These are phyloP conservation scores for Phoxinus dragarum DNA, from an alignment of 2,797 vertebrate species.

Conservation along the genomic window DNA sequence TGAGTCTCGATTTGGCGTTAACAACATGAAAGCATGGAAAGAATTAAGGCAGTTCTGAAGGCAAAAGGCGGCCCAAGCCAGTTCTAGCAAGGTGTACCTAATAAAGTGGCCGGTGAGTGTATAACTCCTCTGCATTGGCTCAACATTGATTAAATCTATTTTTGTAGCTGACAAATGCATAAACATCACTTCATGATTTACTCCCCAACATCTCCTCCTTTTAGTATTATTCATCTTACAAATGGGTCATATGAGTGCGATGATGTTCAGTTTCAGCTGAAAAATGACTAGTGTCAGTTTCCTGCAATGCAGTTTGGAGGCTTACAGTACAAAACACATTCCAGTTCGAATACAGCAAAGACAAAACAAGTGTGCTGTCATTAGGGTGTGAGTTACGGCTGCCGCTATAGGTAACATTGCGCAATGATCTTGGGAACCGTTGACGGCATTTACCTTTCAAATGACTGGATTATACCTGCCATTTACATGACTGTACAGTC, in stretches of 20 bases:
- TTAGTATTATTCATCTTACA: not conserved
- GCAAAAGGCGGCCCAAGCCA: not conserved
- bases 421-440: slow-evolving; percentile 24
- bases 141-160: not conserved
- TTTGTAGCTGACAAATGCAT: not conserved
- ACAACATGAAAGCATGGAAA: not conserved
- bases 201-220: not conserved
- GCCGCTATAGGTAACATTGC: not conserved
- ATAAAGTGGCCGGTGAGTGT: not conserved
- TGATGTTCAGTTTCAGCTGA: not conserved
- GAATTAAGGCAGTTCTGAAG: not conserved
- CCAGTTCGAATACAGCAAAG: not conserved
- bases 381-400: slow-evolving; percentile 13
- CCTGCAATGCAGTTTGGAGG: not conserved
- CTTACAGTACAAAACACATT: not conserved
- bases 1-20: not conserved
- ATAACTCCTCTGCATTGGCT: not conserved
- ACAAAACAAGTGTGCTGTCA: not conserved
- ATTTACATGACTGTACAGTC: slow-evolving; percentile 23
- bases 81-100: not conserved
- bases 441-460: slow-evolving; percentile 43
- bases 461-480: slow-evolving; percentile 10
- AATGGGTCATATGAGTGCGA: not conserved
- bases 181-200: not conserved
- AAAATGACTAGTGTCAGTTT: slow-evolving; percentile 10